Base-by-base conservation (phyloP, 2,113 vertebrate genomes). In the Scophthalmus maximus region DNA sequence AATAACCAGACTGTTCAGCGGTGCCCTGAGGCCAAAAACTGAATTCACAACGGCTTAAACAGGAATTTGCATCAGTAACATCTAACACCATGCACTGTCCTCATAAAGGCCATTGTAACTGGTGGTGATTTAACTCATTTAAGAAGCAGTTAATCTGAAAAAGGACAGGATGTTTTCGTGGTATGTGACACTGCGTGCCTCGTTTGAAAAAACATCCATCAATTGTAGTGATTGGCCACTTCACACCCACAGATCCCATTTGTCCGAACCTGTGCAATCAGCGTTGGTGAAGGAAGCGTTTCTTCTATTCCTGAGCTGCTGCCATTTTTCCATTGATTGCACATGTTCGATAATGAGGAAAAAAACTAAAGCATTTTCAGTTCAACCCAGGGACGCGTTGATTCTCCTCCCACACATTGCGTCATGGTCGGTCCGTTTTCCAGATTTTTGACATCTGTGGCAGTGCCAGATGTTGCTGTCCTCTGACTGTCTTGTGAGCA, bases 191-290 rank as follows among this genome's bases (percentile, higher is more conserved):
- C 59, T 62, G 18, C 63, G 61, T 1, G 34, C 47, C 44, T 60
- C 71, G 38, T 76, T 75, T 52, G 72, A 74, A 64, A 73, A 46
- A 42, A 74, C 65, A 56, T 65, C 73, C 84, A 88, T 90, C 36
- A 85, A 89, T 89, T 88, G 70, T 71, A 79, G 86, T 86, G 86
- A 88, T 87, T 87, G 88, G 88, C 85, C 77, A 79, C 86, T 85
- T 89, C 69, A 87, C 86, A 78, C 83, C 86, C 86, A 78, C 78
- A 78, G 66, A 79, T 85, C 78, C 73, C 85, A 79, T 89, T 83
- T 83, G 66, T 71, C 81, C 79, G 74, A 89, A 86, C 79, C 83
- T 56, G 70, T 52, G 79, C 83, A 90, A 88, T 92, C 90, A 92
- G 83, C n/a, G 84, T 36, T 53, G 60, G 29, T 58, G 77, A 73